A percentile compares a stretch with the other conserved stretches of the same genome.
Evolutionary conservation across 2,113 vertebrate species (phyloP).

Genomic region (Oryzias curvinotus): DNA sequence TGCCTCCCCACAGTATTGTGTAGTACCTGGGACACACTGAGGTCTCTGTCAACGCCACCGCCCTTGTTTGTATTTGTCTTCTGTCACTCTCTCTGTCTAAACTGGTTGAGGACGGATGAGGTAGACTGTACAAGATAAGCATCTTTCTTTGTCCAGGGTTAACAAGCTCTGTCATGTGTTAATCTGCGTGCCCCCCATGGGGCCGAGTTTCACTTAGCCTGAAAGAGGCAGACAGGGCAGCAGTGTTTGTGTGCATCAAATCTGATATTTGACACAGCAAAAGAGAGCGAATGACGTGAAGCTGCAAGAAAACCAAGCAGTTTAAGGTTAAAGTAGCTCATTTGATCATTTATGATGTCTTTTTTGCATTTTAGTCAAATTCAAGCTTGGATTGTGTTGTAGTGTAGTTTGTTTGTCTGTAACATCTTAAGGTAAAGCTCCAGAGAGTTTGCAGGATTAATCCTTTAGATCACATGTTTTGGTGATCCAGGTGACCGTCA

Average conservation of each 20-base stretch:
- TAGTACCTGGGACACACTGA: constrained; percentile 61
- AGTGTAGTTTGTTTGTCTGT: not conserved
- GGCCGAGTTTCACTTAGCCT: constrained; percentile 29
- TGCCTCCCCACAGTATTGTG: constrained; percentile 45
- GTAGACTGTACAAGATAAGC: constrained; percentile 71
- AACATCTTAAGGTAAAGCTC: constrained; percentile 23
- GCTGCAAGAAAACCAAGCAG: not conserved
- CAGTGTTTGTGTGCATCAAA: constrained; percentile 9
- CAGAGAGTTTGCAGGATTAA: constrained; percentile 49
- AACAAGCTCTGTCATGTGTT: constrained; percentile 77
- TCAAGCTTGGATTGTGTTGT: no score
- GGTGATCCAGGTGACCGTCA: constrained; percentile 67
- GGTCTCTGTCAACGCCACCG: constrained; percentile 37
- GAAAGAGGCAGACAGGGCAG: no score
- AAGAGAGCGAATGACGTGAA: not conserved
- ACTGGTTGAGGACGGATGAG: constrained; percentile 41
- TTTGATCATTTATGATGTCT: no score
- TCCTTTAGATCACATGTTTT: constrained; percentile 55
- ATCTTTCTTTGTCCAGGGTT: constrained; percentile 78
- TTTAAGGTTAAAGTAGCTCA: no score
- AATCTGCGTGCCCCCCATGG: constrained; percentile 65
- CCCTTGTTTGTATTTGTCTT: constrained; percentile 25
- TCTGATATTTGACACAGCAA: constrained; percentile 5
- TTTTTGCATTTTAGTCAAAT: no score
- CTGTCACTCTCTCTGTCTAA: constrained; percentile 12